Evolutionary conservation across 2,113 vertebrate species (phyloP), one percentile per base, ranked within the genome.

Genomic region (Dissostichus mawsoni): DNA sequence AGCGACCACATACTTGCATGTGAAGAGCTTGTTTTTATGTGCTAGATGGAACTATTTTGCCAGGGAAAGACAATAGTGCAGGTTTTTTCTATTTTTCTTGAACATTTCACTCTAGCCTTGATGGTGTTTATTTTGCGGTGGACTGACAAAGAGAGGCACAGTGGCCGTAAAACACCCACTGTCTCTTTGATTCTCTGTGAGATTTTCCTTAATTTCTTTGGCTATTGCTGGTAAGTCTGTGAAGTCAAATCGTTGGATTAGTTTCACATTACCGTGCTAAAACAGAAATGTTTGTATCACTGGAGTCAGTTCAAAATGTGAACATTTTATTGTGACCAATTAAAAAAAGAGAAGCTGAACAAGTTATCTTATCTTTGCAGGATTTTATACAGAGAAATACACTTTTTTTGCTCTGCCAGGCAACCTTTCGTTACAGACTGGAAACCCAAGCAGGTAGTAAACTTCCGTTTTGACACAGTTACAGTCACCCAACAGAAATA

Each of bases 21-120:
- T 84, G 84, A 90, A 82, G 83, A 58, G 80, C 81, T 89, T 90
- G 81, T 93, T 93, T 93, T 92, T 84, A 83, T 78, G 78, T 44
- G 80, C 80, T 87, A 74, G 55, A 77, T 92, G 87, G 84, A 91
- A 87, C 58, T 80, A 48, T 85, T 90, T 90, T 90, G 82, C 8
- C 45, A 69, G 78, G 20, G 13, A 36, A 79, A 87, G 83, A 92
- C 92, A 93, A 93, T 93, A 76, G 88, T 61, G 9, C 53, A 73
- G 69, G 52, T 70, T 78, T 78, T 29, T 83, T 84, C 36, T 84
- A n/a, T 84, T 81, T 59, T 86, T 91, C 59, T 87, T 12, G 20
- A 69, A 78, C 52, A 20, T 75, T 85, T 78, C n/a, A 20, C 69
- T 51, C 41, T 8, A 57, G 78, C 87, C 83, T 91, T 82, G 79